These are phyloP conservation scores for Macrophya alboannulata DNA, from an alignment of 2,888 invertebrate species.

Conservation along the genomic window DNA sequence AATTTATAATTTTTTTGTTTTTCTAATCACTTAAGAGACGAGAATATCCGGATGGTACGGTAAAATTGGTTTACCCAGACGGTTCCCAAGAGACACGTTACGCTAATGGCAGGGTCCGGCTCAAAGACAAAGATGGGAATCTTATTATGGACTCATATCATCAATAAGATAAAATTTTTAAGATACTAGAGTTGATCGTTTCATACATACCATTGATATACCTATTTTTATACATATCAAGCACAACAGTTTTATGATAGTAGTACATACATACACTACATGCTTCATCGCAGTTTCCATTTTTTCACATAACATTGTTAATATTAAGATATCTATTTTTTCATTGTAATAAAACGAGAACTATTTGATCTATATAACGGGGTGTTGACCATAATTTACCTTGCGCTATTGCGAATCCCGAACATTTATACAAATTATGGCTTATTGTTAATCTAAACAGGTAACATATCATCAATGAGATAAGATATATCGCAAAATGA, in stretches of 20 bases:
- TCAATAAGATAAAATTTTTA: conserved; percentile 56
- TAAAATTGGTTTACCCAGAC: conserved; percentile 93
- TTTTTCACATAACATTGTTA: conserved; percentile 19
- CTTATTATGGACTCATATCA: conserved; percentile 88
- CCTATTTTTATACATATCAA: not conserved
- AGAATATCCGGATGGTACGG: conserved; percentile 96
- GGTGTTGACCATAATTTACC: not conserved
- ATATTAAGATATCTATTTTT: conserved; percentile 34
- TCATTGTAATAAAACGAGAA: conserved; percentile 33
- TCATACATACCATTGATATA: not conserved
- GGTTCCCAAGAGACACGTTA: conserved; percentile 96
- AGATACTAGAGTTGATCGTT: not conserved
- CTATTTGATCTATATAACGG: not conserved
- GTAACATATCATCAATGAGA: not conserved
- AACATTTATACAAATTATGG: not conserved
- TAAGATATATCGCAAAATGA: not conserved
- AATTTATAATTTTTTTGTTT: conserved; percentile 55
- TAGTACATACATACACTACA: conserved; percentile 7
- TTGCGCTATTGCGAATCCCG: not conserved
- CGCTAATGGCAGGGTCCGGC: conserved; percentile 91
- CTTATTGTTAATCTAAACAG: not conserved
- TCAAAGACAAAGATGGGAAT: conserved; percentile 93
- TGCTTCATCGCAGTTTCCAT: not conserved
- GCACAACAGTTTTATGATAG: not conserved
- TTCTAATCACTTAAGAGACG: conserved; percentile 84